Conservation (phyloP, 2,113 vertebrate genomes). For the Corvus hawaiiensis region DNA sequence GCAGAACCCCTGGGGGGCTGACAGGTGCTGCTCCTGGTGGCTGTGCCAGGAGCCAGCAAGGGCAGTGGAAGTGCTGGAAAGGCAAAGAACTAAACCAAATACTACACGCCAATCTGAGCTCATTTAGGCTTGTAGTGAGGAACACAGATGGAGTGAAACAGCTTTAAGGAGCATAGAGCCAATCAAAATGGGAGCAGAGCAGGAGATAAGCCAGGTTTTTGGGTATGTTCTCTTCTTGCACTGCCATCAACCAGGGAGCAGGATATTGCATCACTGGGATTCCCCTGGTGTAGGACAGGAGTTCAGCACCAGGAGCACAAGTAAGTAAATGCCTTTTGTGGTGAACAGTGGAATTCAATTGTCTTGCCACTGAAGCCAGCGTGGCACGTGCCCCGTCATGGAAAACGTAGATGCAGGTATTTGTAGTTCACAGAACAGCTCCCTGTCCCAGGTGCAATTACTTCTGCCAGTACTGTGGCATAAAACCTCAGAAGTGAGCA, state of each 20-base stretch:
- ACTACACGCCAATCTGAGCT: neutral
- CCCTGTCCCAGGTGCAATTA: neutral
- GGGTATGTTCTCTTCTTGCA: neutral
- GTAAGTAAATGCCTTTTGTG: neutral
- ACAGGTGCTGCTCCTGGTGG: rapidly evolving
- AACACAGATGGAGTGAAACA: neutral
- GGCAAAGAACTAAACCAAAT: conserved; percentile 14
- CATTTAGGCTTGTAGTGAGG: neutral
- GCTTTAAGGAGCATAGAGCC: conserved; percentile 40
- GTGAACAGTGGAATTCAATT: neutral
- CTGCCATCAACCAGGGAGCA: neutral
- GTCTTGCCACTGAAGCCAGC: neutral
- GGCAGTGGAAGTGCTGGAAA: neutral
- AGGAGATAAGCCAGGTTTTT: neutral
- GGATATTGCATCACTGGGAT: neutral
- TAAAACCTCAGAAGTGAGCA: neutral
- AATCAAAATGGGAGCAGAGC: neutral
- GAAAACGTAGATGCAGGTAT: neutral
- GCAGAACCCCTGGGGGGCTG: neutral
- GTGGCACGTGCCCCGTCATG: rapidly evolving
- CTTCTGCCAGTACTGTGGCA: neutral
- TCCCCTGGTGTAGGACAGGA: neutral
- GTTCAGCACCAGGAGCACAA: neutral
- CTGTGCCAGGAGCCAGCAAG: neutral
- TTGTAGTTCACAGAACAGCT: neutral